Base-by-base conservation (phyloP, 2,888 invertebrate genomes). In the Amphimallon solstitiale region DNA sequence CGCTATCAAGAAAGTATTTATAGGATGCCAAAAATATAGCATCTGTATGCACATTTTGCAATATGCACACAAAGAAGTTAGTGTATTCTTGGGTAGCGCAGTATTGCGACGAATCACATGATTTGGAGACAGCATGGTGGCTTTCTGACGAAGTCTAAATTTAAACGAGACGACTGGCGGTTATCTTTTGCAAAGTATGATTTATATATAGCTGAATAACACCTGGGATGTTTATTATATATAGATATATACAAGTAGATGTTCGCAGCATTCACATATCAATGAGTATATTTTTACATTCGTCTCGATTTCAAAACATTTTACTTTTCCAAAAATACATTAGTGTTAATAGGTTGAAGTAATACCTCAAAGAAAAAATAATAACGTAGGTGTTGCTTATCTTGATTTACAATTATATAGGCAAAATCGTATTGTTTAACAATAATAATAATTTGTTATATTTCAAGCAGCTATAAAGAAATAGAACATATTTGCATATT, bases 41-140 rank as follows among this genome's bases (percentile, higher is more conserved):
- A 29, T 29, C n/a, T n/a, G 9, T 29, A 29, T 29, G 29, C 29
- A 29, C 1, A 29, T 29, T 29, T 29, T 29, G 9, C 29, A 9
- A 29, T 9, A 7, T 21, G 12, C 21, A 21, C 48, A 48, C 23
- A 48, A 48, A 12, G 23, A 12, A 12, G 23, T 35, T n/a, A 35
- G 1, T 52, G 6, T 6, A 52, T 37, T 46, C 35, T 37, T 37
- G 15, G 17, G 35, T 6, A 52, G 37, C n/a, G 21, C 7, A 19
- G 46, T n/a, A 21, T 10, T 17, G 37, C 52, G 52, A 37, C 52
- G 35, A 35, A 37, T 52, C 52, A 52, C 52, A 37, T 52, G 52
- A 52, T 52, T 52, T 35, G 52, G 52, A 37, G 52, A 52, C 52
- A 52, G 52, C 52, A n/a, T 52, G 52, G 52, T 52, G 52, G 37